Conservation (phyloP, 1,140 invertebrate species). For the Trypoxylus dichotomus region DNA sequence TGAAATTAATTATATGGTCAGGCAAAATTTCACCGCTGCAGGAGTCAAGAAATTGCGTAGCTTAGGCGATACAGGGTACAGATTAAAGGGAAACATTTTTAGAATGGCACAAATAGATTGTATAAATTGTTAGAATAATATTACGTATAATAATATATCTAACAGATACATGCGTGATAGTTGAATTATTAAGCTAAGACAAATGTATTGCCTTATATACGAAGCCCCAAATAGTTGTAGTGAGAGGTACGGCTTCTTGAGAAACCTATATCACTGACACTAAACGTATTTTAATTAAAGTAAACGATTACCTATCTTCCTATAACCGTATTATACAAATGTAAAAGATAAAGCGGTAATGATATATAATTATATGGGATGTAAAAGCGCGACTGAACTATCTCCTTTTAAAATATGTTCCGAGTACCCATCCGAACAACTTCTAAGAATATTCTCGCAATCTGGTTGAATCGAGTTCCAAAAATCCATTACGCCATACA, state of each 20-base stretch:
- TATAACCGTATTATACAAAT: not conserved
- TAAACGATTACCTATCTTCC: not conserved
- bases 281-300: not conserved
- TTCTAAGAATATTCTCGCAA: not conserved
- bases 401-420: conserved; percentile 5
- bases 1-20: conserved; percentile 19
- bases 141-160: no score
- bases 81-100: not conserved
- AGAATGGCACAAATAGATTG: not conserved
- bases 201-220: no score
- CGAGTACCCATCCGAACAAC: not conserved
- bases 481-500: conserved; percentile 6
- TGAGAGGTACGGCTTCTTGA: not conserved
- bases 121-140: no score
- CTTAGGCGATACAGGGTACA: not conserved
- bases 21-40: not conserved
- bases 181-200: no score
- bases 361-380: not conserved
- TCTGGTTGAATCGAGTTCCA: conserved; percentile 1
- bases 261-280: not conserved
- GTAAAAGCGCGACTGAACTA: not conserved
- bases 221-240: not conserved
- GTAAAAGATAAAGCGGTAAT: not conserved
- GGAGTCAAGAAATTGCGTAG: not conserved
- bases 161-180: no score